Conservation (phyloP, 2,797 vertebrate genomes). For the Synanceia verrucosa region DNA sequence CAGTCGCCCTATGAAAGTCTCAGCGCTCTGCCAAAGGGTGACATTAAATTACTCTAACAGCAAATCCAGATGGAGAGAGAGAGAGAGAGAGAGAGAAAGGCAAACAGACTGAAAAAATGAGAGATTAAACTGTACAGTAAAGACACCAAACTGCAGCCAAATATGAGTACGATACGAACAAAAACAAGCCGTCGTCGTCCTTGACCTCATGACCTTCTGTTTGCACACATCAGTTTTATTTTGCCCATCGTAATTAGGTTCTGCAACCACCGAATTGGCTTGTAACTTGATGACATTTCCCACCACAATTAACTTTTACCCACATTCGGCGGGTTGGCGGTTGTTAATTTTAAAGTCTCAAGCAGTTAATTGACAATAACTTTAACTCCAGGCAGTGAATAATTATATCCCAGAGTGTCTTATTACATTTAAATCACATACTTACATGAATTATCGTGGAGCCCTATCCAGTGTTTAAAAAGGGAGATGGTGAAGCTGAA, state of each 20-base stretch:
- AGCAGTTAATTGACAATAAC: slow-evolving; percentile 71
- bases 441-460: slow-evolving; percentile 43
- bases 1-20: slow-evolving; percentile 51
- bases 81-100: slow-evolving; percentile 19
- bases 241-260: slow-evolving; percentile 14
- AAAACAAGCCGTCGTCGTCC: background rate
- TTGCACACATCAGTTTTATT: background rate
- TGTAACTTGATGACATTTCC: slow-evolving; percentile 43
- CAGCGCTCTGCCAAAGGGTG: slow-evolving; percentile 57
- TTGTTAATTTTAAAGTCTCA: slow-evolving; percentile 64
- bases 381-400: slow-evolving; percentile 71
- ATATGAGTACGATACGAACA: background rate
- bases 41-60: slow-evolving; percentile 62
- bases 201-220: background rate
- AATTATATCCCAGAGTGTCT: slow-evolving; percentile 64
- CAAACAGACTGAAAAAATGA: slow-evolving; percentile 26
- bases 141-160: background rate
- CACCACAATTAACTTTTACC: slow-evolving; percentile 62
- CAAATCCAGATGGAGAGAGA: slow-evolving; percentile 60
- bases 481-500: background rate
- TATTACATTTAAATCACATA: slow-evolving; percentile 58
- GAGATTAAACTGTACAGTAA: slow-evolving; percentile 20
- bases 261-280: slow-evolving; percentile 15
- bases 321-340: slow-evolving; percentile 53
- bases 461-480: slow-evolving; percentile 8